Conservation (phyloP, 2,888 invertebrate genomes). For the Drosophila diplacantha region DNA sequence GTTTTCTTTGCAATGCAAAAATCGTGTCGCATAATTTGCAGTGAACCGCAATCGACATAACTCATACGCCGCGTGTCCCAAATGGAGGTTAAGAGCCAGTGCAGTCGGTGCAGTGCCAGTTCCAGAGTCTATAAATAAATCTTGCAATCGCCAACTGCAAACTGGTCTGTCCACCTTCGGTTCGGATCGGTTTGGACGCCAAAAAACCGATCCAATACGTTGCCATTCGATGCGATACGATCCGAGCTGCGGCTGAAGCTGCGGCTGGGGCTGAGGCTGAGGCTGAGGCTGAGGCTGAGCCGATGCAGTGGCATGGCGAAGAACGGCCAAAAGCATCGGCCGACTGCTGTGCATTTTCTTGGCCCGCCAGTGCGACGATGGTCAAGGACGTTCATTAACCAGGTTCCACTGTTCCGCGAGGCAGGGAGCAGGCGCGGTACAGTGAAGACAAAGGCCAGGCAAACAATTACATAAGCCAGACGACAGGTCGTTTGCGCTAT, state of each 20-base stretch:
- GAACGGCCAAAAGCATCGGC: conserved; percentile 31
- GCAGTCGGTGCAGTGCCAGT: conserved; percentile 39
- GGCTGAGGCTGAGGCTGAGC: neutral
- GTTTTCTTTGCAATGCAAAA: conserved; percentile 1
- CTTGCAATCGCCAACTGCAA: conserved; percentile 43
- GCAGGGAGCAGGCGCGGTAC: conserved; percentile 5
- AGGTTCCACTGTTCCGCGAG: conserved; percentile 19
- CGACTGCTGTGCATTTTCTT: conserved; percentile 21
- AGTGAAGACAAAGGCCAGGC: conserved; percentile 28
- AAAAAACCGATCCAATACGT: conserved; percentile 6
- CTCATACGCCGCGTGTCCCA: conserved; percentile 65
- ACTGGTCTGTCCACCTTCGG: conserved; percentile 32
- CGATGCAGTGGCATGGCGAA: conserved; percentile 39
- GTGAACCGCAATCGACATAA: conserved; percentile 49
- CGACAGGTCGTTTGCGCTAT: conserved; percentile 15
- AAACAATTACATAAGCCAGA: conserved; percentile 27
- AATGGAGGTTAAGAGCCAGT: conserved; percentile 68
- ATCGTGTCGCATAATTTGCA: conserved; percentile 37
- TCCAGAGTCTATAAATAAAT: conserved; percentile 63
- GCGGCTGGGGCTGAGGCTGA: too few relatives aligned
- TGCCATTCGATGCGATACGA: neutral
- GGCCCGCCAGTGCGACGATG: conserved; percentile 48
- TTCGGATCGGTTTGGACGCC: conserved; percentile 1
- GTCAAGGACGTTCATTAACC: conserved; percentile 65
- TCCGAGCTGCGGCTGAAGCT: too few relatives aligned